Conservation (phyloP, 2,797 vertebrate genomes). For the Lagodon rhomboides region DNA sequence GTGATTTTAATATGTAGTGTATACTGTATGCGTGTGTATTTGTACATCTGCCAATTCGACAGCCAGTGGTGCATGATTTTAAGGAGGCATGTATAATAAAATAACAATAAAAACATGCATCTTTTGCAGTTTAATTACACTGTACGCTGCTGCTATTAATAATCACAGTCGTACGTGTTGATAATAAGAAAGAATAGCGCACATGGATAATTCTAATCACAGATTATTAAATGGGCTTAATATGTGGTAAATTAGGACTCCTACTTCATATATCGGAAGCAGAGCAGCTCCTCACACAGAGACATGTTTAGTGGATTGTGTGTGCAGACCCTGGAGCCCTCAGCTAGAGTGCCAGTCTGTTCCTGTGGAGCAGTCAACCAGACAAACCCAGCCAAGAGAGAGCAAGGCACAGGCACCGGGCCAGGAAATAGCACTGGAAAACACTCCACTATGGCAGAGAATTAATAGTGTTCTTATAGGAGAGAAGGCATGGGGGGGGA, state of each 20-base stretch:
- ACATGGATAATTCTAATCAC: neutral
- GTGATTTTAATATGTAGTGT: constrained; percentile 60
- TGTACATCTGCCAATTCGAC: constrained; percentile 35
- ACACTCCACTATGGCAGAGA: constrained; percentile 75
- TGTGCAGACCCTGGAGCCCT: constrained; percentile 82
- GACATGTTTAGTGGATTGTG: constrained; percentile 82
- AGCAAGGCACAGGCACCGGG: constrained; percentile 78
- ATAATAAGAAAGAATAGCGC: neutral
- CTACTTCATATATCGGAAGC: constrained; percentile 55
- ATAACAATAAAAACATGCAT: constrained; percentile 4
- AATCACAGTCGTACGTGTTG: neutral
- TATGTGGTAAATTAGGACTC: constrained; percentile 47
- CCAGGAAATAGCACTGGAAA: constrained; percentile 83
- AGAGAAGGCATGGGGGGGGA: constrained; percentile 50
- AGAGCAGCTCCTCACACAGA: constrained; percentile 72
- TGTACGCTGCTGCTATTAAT: neutral
- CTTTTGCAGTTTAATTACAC: constrained; percentile 8
- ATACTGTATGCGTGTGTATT: constrained; percentile 28
- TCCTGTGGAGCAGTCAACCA: constrained; percentile 86
- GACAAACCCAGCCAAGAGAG: constrained; percentile 83
- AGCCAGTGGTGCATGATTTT: constrained; percentile 16
- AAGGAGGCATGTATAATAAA: neutral
- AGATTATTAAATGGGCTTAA: constrained; percentile 23
- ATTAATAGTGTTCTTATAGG: constrained; percentile 78
- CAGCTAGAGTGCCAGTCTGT: constrained; percentile 88